Base-by-base conservation (phyloP, 92 coral and sea anemone species). In the Zoanthus sociatus region DNA sequence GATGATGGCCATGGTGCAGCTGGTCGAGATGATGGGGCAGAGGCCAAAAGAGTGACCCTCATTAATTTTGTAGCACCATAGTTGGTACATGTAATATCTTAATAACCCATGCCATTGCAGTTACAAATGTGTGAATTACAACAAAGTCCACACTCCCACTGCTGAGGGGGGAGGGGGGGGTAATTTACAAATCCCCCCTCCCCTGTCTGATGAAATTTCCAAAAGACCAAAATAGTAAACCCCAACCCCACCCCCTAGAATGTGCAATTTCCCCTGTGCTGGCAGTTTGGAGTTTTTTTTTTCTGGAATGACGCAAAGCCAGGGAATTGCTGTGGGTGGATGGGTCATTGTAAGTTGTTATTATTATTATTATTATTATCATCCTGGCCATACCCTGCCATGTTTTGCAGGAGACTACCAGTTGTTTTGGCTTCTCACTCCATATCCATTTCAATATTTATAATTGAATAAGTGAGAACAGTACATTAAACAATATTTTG, bases 1-100 rank as follows among this genome's bases (percentile, higher is more conserved):
- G 77, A 37, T 72, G 54, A 72, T 72, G 77, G 53, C 55, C 54
- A 72, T 72, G 77, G 77, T 51, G 64, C 55, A 77, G 60, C 83
- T 77, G 68, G 68, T 61, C 83, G 60, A 77, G 83, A 77, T 58
- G 46, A 77, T 77, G 26, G 44, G 45, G 83, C 67, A 77, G 69
- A 48, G 83, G 60, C 51, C 51, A 77, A 77, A 77, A 51, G 83
- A 77, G 45, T 48, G 69, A 51, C 51, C 63, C 66, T 77, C 53
- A 48, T 77, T 66, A 77, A 47, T 55, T 37, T 58, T 50, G 67
- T 77, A 37, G 69, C 55, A 42, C 42, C 68, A 72, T 72, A 72
- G 77, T 61, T 61, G 68, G 68, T 61, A 61, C 68, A 61, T 61
- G 68, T 61, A 61, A 61, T 61, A 61, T 61, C 68, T 16, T 61